A percentile compares a stretch with the other conserved stretches of the same genome.
Conservation (phyloP, 2,797 vertebrate genomes). For the Glyptemys insculpta region DNA sequence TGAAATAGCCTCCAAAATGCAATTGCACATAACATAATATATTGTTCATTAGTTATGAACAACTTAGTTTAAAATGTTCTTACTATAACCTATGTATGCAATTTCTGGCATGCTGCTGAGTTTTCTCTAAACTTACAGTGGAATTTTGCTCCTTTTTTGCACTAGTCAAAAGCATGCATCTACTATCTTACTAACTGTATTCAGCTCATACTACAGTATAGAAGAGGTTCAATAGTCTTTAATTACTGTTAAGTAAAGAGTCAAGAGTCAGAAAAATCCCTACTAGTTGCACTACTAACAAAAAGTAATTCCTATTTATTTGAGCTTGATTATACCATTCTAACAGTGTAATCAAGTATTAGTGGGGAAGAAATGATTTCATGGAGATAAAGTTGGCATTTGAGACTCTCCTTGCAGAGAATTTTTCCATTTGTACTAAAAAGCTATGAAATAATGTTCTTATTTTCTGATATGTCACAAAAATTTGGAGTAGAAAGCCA, state of each 20-base stretch:
- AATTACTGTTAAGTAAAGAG: background rate
- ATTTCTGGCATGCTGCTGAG: background rate
- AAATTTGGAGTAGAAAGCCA: background rate
- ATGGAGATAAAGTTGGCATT: background rate
- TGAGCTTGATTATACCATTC: background rate
- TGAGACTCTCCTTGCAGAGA: background rate
- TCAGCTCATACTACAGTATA: background rate
- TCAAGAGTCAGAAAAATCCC: background rate
- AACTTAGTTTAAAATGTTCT: background rate
- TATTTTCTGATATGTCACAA: background rate
- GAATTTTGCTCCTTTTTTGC: background rate
- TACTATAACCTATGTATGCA: background rate
- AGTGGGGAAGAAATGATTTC: background rate
- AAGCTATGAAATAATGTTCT: background rate
- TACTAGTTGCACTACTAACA: rapidly evolving
- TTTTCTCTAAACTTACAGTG: background rate
- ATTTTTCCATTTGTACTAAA: background rate
- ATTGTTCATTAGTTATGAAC: rapidly evolving
- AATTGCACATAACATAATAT: rapidly evolving
- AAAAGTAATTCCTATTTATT: background rate
- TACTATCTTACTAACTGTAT: background rate
- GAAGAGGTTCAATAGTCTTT: background rate
- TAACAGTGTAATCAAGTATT: background rate
- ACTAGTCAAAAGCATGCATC: background rate
- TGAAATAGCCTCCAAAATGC: rapidly evolving